Base-by-base conservation (phyloP, 2,888 invertebrate species). In the Empis livida region DNA sequence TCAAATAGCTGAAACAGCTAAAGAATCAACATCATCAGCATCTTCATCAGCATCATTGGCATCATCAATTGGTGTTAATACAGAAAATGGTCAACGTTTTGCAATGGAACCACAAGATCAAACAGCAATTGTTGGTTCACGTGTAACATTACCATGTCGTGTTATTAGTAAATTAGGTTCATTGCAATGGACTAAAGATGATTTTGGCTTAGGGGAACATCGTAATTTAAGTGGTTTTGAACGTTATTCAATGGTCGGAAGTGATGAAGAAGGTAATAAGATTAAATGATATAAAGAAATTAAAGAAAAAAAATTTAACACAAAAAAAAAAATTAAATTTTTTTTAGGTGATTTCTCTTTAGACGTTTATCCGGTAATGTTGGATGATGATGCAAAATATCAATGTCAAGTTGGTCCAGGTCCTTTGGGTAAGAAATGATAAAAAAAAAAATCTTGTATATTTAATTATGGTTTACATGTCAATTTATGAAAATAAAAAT, bases 111-210 rank as follows among this genome's bases (percentile, higher is more conserved):
- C 95, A 1, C 83, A 84, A 66, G 89, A 93, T 73, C 81, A 87
- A 73, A 89, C 88, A 40, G 92, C 90, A 14, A 85, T 90, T 49
- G 82, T 88, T 47, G 93, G 93, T 16, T 84, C 87, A 51, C 79
- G 85, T 49, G 88, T 92, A 41, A 88, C 91, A 10, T 73, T 95
- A 49, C 90, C 91, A 20, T 96, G 95, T 68, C 75, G 88, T 37
- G 91, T 95, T 37, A 82, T 88, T 61, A 83, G 88, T 65, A 89
- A 92, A 66, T 80, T 79, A 51, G 96, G 96, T 1, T 80, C 84
- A 44, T 76, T 96, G 46, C 96, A 96, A 67, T 96, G 97, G 97
- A 95, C 95, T 44, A 89, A 92, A 64, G 93, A 95, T 61, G 94
- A 92, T 64, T 96, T 95, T 60, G 96, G 94, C 0, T 76, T 97